Evolutionary conservation across 2,888 invertebrate species (phyloP), one percentile per base, ranked within the genome.

Genomic region (Stenurella melanura): DNA sequence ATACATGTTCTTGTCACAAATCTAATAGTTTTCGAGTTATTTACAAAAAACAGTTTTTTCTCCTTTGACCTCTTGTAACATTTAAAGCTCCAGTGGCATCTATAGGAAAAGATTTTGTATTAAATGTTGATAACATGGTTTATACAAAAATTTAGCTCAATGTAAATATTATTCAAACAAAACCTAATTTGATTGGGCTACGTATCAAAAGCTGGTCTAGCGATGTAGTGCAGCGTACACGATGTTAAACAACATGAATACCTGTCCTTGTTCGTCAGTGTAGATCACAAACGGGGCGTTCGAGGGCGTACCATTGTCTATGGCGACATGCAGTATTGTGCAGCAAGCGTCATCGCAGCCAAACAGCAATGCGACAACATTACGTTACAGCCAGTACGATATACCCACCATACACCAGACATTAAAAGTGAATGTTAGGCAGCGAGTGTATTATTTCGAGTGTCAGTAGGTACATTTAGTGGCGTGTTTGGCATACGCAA

Each of bases 261-360:
- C 97, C 97, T 97, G 96, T 94, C 96, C 96, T 93, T 95, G 95
- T 91, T 95, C 95, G 93, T 97, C 97, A 93, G 96, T 96, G 95
- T 97, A 97, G 93, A 95, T 95, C 93, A 97, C 96, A 93, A 95
- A 96, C 91, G 95, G 95, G 93, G 96, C 96, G 92, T 97, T 97
- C 92, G 95, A 93, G 93, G 94, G 91, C 91, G 91, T 90, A 90
- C 91, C 92, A 92, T 91, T 91, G 91, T 91, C 91, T 91, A 90
- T 88, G 89, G 91, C 91, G 88, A 91, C 91, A 92, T 91, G 91
- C 91, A 91, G 91, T 91, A 91, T 90, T 88, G 89, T 89, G 89
- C 89, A 88, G 89, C 89, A 88, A 87, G 87, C 87, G 88, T 88
- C 87, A 89, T 89, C 88, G 89, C 89, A 89, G 89, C 89, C 89